Conservation (phyloP, 2,113 vertebrate species). For the Egretta garzetta region DNA sequence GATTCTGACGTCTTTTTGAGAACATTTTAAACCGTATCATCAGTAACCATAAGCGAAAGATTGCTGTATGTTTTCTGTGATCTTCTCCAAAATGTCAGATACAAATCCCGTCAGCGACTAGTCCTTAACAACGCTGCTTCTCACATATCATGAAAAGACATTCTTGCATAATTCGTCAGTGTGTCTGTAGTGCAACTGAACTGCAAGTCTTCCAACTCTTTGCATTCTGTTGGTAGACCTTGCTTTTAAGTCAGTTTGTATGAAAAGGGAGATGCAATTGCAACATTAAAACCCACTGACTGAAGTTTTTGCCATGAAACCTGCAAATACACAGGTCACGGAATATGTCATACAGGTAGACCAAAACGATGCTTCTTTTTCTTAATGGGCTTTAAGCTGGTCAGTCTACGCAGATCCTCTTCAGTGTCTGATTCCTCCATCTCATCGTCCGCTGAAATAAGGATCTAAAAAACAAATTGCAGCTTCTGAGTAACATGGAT, state of each 20-base stretch:
- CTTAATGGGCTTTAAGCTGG: slow-evolving; percentile 87
- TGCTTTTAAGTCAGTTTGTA: slow-evolving; percentile 53
- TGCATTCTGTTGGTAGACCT: background rate
- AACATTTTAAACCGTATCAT: background rate
- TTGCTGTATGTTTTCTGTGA: background rate
- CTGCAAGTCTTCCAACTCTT: slow-evolving; percentile 46
- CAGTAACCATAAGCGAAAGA: background rate
- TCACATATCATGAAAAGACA: slow-evolving; percentile 41
- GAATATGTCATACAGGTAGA: slow-evolving; percentile 87
- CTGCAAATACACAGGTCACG: slow-evolving; percentile 28
- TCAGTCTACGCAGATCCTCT: slow-evolving; percentile 88
- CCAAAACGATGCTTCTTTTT: slow-evolving; percentile 96
- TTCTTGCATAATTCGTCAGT: slow-evolving; percentile 80
- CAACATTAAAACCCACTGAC: slow-evolving; percentile 46
- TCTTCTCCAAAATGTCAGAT: slow-evolving; percentile 30
- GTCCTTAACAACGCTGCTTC: background rate
- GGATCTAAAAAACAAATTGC: slow-evolving; percentile 79
- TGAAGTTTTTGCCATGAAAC: slow-evolving; percentile 2
- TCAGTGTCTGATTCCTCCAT: slow-evolving; percentile 94
- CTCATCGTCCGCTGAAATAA: slow-evolving; percentile 97
- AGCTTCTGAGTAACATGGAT: background rate
- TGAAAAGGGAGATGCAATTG: slow-evolving; percentile 38
- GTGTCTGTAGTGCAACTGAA: slow-evolving; percentile 78
- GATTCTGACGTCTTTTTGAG: slow-evolving; percentile 39
- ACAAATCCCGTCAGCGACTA: background rate